phyloP scores from a whole-genome alignment of 2,888 invertebrate genomes.

The Cephus sareptanus region DNA sequence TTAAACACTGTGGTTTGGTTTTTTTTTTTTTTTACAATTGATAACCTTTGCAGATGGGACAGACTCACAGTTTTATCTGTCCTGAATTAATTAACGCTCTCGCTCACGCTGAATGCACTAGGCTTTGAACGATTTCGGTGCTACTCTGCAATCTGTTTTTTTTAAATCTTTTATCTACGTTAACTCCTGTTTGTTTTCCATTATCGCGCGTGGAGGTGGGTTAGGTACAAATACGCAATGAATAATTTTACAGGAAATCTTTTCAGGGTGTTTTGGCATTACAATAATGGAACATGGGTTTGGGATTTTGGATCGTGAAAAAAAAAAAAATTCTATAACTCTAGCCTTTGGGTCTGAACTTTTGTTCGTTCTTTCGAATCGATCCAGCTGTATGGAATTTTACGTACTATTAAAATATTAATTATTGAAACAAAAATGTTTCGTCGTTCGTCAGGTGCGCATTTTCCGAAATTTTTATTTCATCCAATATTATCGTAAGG shows the following conservation, averaged over 20 bases:
- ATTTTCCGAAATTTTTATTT: too few relatives aligned
- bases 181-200: not conserved
- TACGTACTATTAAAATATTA: too few relatives aligned
- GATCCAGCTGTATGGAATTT: too few relatives aligned
- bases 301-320: not conserved
- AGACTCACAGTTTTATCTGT: not conserved
- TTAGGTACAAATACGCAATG: not conserved
- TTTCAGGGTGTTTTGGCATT: not conserved
- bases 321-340: not conserved
- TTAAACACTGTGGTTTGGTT: too few relatives aligned
- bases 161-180: not conserved
- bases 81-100: not conserved
- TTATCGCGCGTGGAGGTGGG: not conserved
- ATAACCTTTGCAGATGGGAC: too few relatives aligned
- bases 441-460: too few relatives aligned
- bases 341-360: not conserved
- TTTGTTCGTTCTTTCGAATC: too few relatives aligned
- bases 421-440: too few relatives aligned
- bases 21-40: not conserved
- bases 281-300: not conserved
- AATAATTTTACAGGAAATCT: not conserved
- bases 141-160: not conserved
- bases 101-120: not conserved
- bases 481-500: too few relatives aligned
- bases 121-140: not conserved